Conservation (phyloP, 2,888 invertebrate genomes). For the Parelbella ahira region DNA sequence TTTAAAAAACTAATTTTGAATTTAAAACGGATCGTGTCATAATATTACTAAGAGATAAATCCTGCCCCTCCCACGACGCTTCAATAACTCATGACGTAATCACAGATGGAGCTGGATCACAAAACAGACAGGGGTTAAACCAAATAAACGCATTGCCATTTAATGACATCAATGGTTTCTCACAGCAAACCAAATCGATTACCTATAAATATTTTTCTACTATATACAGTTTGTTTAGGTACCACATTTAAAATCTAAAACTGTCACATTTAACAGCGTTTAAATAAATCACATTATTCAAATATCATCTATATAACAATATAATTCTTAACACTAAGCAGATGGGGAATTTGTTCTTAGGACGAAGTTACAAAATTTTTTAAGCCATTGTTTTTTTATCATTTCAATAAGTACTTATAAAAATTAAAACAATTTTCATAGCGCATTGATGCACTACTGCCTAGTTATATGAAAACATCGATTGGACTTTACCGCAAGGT, state of each 20-base stretch:
- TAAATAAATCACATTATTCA: slow-evolving; percentile 43
- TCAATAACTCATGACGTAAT: no score
- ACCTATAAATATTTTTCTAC: slow-evolving; percentile 27
- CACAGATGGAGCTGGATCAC: no score
- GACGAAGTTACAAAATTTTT: slow-evolving; percentile 33
- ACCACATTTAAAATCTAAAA: slow-evolving; percentile 33
- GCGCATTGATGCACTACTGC: slow-evolving; percentile 20
- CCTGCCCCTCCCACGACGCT: no score
- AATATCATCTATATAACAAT: slow-evolving; percentile 38
- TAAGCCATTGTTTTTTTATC: slow-evolving; percentile 27
- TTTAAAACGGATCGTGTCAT: no score
- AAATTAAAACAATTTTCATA: slow-evolving; percentile 18
- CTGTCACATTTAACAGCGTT: slow-evolving; percentile 42
- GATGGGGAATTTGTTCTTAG: slow-evolving; percentile 31
- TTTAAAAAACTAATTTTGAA: no score
- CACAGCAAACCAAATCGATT: slow-evolving; percentile 40
- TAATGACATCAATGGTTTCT: slow-evolving; percentile 34
- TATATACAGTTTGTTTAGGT: slow-evolving; percentile 33
- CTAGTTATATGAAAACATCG: slow-evolving; percentile 15
- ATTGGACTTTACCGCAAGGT: slow-evolving; percentile 21
- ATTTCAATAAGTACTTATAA: slow-evolving; percentile 12
- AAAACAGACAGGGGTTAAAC: no score
- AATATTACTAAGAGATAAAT: no score
- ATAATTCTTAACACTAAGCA: slow-evolving; percentile 34
- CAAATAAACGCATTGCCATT: slow-evolving; percentile 30